Evolutionary conservation across 1,140 invertebrate genomes (phyloP), one percentile per base, ranked within the genome.

Genomic region (Oreohelix idahoensis): DNA sequence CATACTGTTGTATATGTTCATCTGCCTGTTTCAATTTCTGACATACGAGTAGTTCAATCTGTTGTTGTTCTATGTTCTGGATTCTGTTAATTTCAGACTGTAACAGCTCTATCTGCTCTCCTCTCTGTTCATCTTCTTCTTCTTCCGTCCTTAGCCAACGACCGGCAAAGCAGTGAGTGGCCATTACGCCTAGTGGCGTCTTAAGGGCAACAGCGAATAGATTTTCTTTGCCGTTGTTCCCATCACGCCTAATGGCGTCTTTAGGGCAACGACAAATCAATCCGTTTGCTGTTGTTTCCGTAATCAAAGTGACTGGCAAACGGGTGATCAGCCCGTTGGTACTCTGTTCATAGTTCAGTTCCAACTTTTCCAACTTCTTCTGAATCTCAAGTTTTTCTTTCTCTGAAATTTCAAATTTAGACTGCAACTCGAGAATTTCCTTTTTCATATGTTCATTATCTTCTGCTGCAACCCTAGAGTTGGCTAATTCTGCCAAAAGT

Each of bases 1-100:
- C 76, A 20, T 86, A 71, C 74, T 86, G 71, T 29, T 85, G 63
- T 26, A 86, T 58, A 15, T 81, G 83, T 45, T 74, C 69, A 80
- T 88, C 79, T 42, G 87, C 83, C 69, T 89, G 82, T 81, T 89
- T 87, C 53, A 87, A 83, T 29, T 89, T 86, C 49, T 86, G 81
- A 20, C n/a, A n/a, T n/a, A n/a, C n/a, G n/a, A 82, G 84, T 8
- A 90, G 77, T 26, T 89, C 58, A 32, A 83, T 63, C 1, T 87
- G 76, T 73, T 90, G 85, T 32, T 88, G 84, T 69, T 88, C 86
- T 13, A 88, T 76, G 15, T 87, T 83, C 88, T 90, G 85, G 1
- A 88, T 85, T 35, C 74, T 35, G 35, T 20, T 35, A 49, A 66
- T 81, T 51, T 84, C 80, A 11, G 45, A 36, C 51, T 82, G 80